Base-by-base conservation (phyloP, 2,888 invertebrate genomes). In the Papilio gigon region DNA sequence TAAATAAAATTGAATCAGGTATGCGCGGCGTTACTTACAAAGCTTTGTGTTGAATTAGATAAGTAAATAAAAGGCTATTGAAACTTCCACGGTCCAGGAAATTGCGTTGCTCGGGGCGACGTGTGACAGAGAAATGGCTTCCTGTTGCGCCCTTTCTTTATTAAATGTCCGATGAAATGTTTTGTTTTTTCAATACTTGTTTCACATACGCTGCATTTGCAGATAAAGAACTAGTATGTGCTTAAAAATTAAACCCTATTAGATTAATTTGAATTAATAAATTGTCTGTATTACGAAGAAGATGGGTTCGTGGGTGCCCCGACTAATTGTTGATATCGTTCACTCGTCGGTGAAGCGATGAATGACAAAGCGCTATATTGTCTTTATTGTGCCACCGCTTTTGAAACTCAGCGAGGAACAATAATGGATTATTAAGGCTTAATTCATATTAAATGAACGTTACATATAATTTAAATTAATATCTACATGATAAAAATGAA, bases 51-150 rank as follows among this genome's bases (percentile, higher is more conserved):
- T 56, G 44, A 53, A 68, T 68, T 68, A 42, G 27, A 58, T 68
- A 68, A 62, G 67, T 56, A 68, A 63, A 68, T 68, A 68, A 68
- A 68, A 68, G 42, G 56, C 67, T 63, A 58, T 56, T 61, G 67
- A 61, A 61, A 67, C 67, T 67, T 61, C 53, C 61, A 40, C 61
- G 56, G 63, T 63, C 67, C 63, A 63, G 67, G 67, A 68, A 68
- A 68, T 68, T 63, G 67, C 42, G 56, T 58, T 17, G 62, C 63
- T 62, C 27, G 58, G 25, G 56, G 67, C 53, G 63, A 68, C 67
- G 56, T 68, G 67, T 68, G 67, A 68, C 68, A 68, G 68, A 63
- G 62, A 68, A 68, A 68, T 68, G 37, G 68, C 58, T 68, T 68
- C 68, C 63, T 62, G 63, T 63, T 63, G 35, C 14, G 68, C 27